Conservation (phyloP, 2,888 invertebrate species). For the Limnephilus lunatus region DNA sequence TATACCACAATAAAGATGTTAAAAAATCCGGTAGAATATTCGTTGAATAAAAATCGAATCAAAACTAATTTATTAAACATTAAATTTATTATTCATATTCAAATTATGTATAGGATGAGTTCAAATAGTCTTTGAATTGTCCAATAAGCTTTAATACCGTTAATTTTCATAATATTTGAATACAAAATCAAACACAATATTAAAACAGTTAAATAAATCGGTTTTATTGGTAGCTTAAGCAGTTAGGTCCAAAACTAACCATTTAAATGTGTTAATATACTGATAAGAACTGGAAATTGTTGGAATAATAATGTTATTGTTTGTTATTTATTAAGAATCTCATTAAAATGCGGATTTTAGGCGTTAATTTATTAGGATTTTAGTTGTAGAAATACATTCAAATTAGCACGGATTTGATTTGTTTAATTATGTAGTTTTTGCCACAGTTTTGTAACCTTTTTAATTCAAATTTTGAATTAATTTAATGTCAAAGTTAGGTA, state of each 20-base stretch:
- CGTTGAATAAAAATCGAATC: background rate
- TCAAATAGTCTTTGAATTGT: background rate
- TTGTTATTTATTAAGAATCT: background rate
- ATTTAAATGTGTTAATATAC: background rate
- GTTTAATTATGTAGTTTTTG: background rate
- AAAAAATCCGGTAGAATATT: background rate
- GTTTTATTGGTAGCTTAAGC: background rate
- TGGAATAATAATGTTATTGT: background rate
- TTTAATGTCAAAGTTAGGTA: background rate
- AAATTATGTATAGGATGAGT: background rate
- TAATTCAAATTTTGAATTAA: background rate
- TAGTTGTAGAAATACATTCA: background rate
- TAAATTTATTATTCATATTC: background rate
- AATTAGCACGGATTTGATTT: background rate
- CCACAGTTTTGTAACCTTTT: background rate
- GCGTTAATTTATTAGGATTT: background rate
- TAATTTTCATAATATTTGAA: background rate
- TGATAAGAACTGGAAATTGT: background rate
- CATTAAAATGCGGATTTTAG: background rate
- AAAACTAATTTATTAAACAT: background rate
- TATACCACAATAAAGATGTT: background rate
- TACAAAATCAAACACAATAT: background rate
- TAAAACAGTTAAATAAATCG: background rate
- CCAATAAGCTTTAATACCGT: background rate
- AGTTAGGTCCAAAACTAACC: background rate